These are phyloP conservation scores for Agriotes lineatus DNA, from an alignment of 2,888 invertebrate species.

Conservation along the genomic window DNA sequence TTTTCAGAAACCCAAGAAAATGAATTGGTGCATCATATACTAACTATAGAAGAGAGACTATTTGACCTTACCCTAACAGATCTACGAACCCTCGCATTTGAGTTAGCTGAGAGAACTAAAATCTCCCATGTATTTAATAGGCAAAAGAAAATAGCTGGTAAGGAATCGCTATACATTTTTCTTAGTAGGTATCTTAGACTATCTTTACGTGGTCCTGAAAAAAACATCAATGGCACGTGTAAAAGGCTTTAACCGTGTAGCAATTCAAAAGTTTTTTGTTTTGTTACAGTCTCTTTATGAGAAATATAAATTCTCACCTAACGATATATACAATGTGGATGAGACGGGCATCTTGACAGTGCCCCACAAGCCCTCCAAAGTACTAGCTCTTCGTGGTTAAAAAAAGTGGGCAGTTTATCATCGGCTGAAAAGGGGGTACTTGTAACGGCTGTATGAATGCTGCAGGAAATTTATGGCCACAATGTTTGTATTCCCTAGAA, in stretches of 20 bases:
- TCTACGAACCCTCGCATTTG: background rate
- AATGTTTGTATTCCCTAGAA: slow-evolving; percentile 31
- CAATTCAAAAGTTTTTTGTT: background rate
- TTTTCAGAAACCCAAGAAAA: slow-evolving; percentile 13
- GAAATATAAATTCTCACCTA: slow-evolving; percentile 8
- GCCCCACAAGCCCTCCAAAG: slow-evolving; percentile 7
- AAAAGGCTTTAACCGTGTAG: background rate
- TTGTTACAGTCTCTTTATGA: background rate
- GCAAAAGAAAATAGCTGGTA: background rate
- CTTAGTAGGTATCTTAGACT: background rate
- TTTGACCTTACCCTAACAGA: background rate
- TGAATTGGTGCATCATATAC: background rate
- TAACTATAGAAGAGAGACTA: background rate
- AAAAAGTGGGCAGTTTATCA: slow-evolving; percentile 4
- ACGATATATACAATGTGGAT: slow-evolving; percentile 10
- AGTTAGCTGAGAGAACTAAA: background rate
- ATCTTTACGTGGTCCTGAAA: background rate
- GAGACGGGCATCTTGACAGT: slow-evolving; percentile 12
- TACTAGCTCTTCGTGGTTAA: slow-evolving; percentile 1
- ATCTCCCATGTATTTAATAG: background rate
- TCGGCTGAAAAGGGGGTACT: slow-evolving; percentile 3
- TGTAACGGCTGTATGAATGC: slow-evolving; percentile 23
- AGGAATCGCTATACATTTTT: background rate
- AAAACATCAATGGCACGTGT: background rate
- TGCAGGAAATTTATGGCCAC: slow-evolving; percentile 8